A percentile compares a stretch with the other conserved stretches of the same genome.
These are phyloP conservation scores for Emmelina monodactyla DNA, from an alignment of 2,888 invertebrate genomes.

Conservation along the genomic window DNA sequence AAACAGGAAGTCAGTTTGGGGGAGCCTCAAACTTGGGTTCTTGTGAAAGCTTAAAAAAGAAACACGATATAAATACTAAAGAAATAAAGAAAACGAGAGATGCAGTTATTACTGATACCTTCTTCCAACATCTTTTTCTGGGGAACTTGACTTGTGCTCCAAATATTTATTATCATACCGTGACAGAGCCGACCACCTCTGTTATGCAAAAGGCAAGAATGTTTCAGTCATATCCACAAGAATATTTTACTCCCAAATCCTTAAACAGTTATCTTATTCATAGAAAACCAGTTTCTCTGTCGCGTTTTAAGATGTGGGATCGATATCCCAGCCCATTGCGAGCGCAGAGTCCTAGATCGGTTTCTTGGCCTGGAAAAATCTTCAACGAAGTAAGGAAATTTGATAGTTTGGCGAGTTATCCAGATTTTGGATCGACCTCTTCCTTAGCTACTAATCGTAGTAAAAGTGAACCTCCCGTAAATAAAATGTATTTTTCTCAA, in stretches of 20 bases:
- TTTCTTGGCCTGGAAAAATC: conserved; percentile 68
- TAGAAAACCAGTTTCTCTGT: conserved; percentile 75
- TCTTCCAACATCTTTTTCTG: conserved; percentile 76
- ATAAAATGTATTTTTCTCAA: conserved; percentile 61
- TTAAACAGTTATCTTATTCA: conserved; percentile 72
- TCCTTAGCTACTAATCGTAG: conserved; percentile 65
- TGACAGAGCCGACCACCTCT: conserved; percentile 56
- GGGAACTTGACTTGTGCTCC: conserved; percentile 23
- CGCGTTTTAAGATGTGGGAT: conserved; percentile 75
- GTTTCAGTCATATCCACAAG: conserved; percentile 66
- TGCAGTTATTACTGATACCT: conserved; percentile 68
- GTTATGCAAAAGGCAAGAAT: conserved; percentile 75
- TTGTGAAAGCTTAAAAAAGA: conserved; percentile 26
- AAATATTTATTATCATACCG: conserved; percentile 22
- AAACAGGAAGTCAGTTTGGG: conserved; percentile 40
- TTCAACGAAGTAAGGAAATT: conserved; percentile 57
- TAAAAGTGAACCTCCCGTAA: conserved; percentile 69
- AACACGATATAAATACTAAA: conserved; percentile 28
- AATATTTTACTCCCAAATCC: conserved; percentile 62
- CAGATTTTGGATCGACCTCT: conserved; percentile 50
- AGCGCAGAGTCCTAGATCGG: conserved; percentile 65
- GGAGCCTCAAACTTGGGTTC: conserved; percentile 49
- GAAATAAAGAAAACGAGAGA: conserved; percentile 67
- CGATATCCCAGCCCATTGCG: conserved; percentile 51
- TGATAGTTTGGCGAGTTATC: conserved; percentile 45